Conservation (phyloP, 2,888 invertebrate genomes). For the Cosmia trapezina region DNA sequence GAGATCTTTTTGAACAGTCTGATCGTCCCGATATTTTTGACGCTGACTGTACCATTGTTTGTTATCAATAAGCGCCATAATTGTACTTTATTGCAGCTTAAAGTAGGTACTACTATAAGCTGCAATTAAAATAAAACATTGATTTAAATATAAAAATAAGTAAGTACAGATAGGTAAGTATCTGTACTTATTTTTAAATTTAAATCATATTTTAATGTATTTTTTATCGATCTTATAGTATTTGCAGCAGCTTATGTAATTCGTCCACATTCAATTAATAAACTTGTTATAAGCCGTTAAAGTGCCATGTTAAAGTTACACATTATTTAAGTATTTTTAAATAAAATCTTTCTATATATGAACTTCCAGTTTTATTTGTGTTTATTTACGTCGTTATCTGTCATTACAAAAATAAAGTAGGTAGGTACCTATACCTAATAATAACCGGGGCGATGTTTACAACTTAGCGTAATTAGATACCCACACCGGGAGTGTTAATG, state of each 20-base stretch:
- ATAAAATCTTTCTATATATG: conserved; percentile 31
- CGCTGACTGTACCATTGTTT: not conserved
- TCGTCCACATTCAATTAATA: conserved; percentile 24
- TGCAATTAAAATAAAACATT: too few species aligned
- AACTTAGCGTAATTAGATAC: conserved; percentile 46
- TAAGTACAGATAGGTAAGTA: too few species aligned
- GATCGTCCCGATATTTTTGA: too few species aligned
- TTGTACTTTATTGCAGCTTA: conserved; percentile 16
- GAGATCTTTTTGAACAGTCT: too few species aligned
- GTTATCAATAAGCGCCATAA: conserved; percentile 19
- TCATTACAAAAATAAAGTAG: conserved; percentile 1
- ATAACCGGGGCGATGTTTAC: conserved; percentile 35
- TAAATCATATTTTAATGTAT: not conserved
- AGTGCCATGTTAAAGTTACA: conserved; percentile 31
- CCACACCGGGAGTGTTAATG: conserved; percentile 45
- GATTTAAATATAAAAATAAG: too few species aligned
- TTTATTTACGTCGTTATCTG: conserved; percentile 25
- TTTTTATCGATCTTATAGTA: conserved; percentile 21
- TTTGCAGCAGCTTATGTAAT: conserved; percentile 25
- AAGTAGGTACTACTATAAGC: not conserved
- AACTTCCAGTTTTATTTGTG: conserved; percentile 35
- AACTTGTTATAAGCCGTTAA: conserved; percentile 21
- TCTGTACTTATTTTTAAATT: conserved; percentile 2
- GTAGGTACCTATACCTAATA: too few species aligned
- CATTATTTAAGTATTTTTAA: conserved; percentile 22